phyloP scores from a whole-genome alignment of 2,888 invertebrate genomes.

The Hypomecis atomaria region DNA sequence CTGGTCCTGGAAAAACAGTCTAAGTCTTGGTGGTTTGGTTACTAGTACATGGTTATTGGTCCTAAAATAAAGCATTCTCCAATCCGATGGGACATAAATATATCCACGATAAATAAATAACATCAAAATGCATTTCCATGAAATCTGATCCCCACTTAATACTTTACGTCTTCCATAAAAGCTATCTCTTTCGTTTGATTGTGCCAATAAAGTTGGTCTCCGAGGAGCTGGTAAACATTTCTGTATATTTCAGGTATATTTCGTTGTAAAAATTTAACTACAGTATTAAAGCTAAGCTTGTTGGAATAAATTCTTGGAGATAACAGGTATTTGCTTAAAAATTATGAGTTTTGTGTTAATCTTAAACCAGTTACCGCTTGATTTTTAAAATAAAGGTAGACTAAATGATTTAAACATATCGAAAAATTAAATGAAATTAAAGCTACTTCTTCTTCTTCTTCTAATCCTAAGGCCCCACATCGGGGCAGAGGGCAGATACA shows the following conservation, averaged over 20 bases:
- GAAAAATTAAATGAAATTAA: too few species aligned
- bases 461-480: too few species aligned
- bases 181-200: slow-evolving; percentile 24
- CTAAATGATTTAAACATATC: neutral
- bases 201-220: slow-evolving; percentile 18
- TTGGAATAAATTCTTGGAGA: slow-evolving; percentile 17
- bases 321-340: neutral
- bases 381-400: neutral
- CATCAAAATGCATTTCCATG: slow-evolving; percentile 18
- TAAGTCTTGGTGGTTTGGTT: too few species aligned
- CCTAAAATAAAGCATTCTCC: neutral
- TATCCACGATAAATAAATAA: slow-evolving; percentile 6
- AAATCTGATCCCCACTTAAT: slow-evolving; percentile 20
- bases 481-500: too few species aligned
- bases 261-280: slow-evolving; percentile 25
- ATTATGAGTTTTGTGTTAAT: neutral
- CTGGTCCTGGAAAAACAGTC: too few species aligned
- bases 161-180: slow-evolving; percentile 24
- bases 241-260: slow-evolving; percentile 13
- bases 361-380: too few species aligned
- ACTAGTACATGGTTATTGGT: too few species aligned
- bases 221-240: slow-evolving; percentile 26
- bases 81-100: neutral
- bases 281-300: slow-evolving; percentile 25
- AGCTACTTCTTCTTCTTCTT: too few species aligned